These are phyloP conservation scores for Cataglyphis cursor DNA, from an alignment of 2,888 invertebrate species.

Conservation along the genomic window DNA sequence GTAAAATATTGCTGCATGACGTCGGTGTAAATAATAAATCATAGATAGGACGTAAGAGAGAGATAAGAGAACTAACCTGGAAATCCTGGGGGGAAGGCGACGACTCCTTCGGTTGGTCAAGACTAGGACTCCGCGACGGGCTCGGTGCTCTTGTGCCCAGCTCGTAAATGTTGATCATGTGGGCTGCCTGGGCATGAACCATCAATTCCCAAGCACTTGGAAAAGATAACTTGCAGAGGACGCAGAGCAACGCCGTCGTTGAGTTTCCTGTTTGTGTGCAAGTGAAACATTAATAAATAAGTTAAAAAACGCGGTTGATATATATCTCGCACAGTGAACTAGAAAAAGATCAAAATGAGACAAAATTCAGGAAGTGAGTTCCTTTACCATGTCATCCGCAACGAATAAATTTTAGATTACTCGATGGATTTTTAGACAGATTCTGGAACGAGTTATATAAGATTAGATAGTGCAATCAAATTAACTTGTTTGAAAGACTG, in stretches of 20 bases:
- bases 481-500: not conserved
- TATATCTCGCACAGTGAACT: slow-evolving; percentile 17
- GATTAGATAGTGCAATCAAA: not conserved
- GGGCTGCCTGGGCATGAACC: slow-evolving; percentile 91
- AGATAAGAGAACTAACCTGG: slow-evolving; percentile 62
- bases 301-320: not conserved
- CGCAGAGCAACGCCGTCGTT: slow-evolving; percentile 89
- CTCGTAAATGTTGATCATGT: slow-evolving; percentile 91
- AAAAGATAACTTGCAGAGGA: slow-evolving; percentile 90
- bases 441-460: not conserved
- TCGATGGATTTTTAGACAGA: not conserved
- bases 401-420: slow-evolving; percentile 26
- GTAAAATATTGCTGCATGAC: slow-evolving; percentile 44
- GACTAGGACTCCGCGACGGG: slow-evolving; percentile 81
- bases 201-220: slow-evolving; percentile 91
- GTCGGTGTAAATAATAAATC: slow-evolving; percentile 51
- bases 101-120: slow-evolving; percentile 81
- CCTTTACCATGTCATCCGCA: not conserved
- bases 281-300: slow-evolving; percentile 30
- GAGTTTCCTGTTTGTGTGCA: slow-evolving; percentile 70
- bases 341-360: slow-evolving; percentile 17
- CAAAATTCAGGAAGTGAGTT: slow-evolving; percentile 17
- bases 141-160: slow-evolving; percentile 86
- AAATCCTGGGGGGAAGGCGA: slow-evolving; percentile 80
- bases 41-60: slow-evolving; percentile 14